Evolutionary conservation across 2,797 vertebrate species (phyloP), one percentile per base, ranked within the genome.

Genomic region (Oryzias sinensis): DNA sequence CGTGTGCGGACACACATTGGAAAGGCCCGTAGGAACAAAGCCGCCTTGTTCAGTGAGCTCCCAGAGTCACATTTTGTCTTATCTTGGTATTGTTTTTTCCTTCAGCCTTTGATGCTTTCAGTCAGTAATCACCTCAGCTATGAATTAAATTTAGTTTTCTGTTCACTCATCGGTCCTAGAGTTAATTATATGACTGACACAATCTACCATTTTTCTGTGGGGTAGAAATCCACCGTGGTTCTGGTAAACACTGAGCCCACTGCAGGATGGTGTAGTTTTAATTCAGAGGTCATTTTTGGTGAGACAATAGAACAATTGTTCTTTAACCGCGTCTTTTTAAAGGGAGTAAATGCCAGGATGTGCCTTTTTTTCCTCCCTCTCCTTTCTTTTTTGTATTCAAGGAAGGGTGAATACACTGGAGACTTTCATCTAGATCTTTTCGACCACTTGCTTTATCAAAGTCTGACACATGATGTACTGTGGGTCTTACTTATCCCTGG

Each of bases 271-370:
- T 77, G 68, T 65, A 56, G 70, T 79, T 80, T 85, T 85, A 82
- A 83, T 81, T 80, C 79, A 74, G 68, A 71, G 70, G 68, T 65
- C 18, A 4, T 4, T 61, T 84, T 65, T 71, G 53, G 68, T 43
- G 54, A 74, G 81, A 91, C 87, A 91, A 90, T 88, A 58, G 88
- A 88, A 90, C 86, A 90, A 90, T 91, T 70, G 81, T 67, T 68
- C 73, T 78, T 72, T 69, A 68, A 68, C 16, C 14, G 48, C 74
- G 66, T 60, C 71, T 71, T 71, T 69, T 86, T 83, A 86, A 81
- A 80, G 62, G 85, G 80, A 83, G 81, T 85, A 85, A 89, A 89
- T 81, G 71, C 63, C 86, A 89, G 89, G 83, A 88, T 83, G 81
- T 89, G 66, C 72, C 56, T 43, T 24, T 18, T 71, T 62, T 72